A percentile compares a stretch with the other conserved stretches of the same genome.
phyloP scores from a whole-genome alignment of 2,797 vertebrate genomes.

The Chiroxiphia lanceolata region DNA sequence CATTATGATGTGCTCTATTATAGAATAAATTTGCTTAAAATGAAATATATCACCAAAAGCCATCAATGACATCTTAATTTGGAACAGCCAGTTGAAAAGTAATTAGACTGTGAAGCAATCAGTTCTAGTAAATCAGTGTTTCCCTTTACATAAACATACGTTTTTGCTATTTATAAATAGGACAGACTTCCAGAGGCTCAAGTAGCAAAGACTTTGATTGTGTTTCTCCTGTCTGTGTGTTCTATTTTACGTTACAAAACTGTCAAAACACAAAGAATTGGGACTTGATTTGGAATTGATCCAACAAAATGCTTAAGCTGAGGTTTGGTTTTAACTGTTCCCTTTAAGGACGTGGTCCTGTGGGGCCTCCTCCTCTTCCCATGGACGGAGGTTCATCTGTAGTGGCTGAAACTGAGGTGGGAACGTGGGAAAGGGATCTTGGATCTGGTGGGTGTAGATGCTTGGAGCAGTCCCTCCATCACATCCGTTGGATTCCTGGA shows the following conservation, averaged over 20 bases:
- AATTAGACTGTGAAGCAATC: slow-evolving; percentile 83
- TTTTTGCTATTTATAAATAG: slow-evolving; percentile 82
- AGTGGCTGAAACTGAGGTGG: neutral
- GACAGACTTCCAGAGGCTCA: slow-evolving; percentile 78
- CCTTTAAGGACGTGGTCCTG: neutral
- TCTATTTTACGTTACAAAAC: slow-evolving; percentile 65
- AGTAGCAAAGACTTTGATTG: slow-evolving; percentile 68
- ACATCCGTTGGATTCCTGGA: accelerated
- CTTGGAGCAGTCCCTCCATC: neutral
- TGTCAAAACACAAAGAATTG: slow-evolving; percentile 72
- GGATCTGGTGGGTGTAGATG: neutral
- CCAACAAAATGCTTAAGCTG: neutral
- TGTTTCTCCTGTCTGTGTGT: slow-evolving; percentile 65
- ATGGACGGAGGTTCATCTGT: neutral
- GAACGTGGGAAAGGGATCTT: neutral
- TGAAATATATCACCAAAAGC: slow-evolving; percentile 84
- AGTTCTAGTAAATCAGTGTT: slow-evolving; percentile 82
- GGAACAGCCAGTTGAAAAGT: slow-evolving; percentile 84
- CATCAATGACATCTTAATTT: slow-evolving; percentile 86
- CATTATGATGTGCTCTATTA: slow-evolving; percentile 82
- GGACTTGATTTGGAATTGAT: neutral
- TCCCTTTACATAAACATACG: slow-evolving; percentile 79
- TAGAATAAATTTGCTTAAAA: slow-evolving; percentile 85
- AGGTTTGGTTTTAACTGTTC: neutral
- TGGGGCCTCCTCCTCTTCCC: slow-evolving; percentile 12